A percentile compares a stretch with the other conserved stretches of the same genome.
Conservation (phyloP, 1,140 invertebrate species). For the Dysdera silvatica region DNA sequence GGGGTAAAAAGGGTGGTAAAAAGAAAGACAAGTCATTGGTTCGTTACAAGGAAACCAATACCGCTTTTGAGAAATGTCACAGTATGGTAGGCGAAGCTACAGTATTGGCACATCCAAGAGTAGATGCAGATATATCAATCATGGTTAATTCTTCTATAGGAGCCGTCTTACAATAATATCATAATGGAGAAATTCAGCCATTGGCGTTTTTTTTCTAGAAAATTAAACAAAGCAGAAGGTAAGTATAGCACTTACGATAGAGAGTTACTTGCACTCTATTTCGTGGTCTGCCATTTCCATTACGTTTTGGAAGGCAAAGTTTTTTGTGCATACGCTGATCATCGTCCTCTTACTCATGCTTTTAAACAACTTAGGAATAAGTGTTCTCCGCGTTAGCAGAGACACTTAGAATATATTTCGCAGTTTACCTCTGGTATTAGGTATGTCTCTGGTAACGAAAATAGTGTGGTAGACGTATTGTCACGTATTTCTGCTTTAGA, state of each 20-base stretch:
- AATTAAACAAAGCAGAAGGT: constrained; percentile 20
- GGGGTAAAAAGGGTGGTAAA: no score
- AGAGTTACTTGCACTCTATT: constrained; percentile 36
- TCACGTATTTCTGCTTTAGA: background rate
- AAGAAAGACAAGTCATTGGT: background rate
- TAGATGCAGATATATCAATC: background rate
- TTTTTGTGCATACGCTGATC: constrained; percentile 37
- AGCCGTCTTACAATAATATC: constrained; percentile 17
- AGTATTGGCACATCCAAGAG: constrained; percentile 32
- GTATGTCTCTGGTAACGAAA: constrained; percentile 40
- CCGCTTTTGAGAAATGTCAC: background rate
- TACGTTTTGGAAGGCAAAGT: constrained; percentile 37
- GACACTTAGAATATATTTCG: constrained; percentile 41
- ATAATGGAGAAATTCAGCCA: background rate
- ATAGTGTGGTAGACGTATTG: constrained; percentile 28
- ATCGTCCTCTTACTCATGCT: constrained; percentile 36
- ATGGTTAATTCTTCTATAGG: constrained; percentile 14
- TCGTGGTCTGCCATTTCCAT: constrained; percentile 35
- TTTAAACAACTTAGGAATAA: constrained; percentile 8
- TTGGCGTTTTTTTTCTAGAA: constrained; percentile 25
- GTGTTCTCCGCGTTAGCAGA: background rate
- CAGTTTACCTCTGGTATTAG: constrained; percentile 41
- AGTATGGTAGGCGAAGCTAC: background rate
- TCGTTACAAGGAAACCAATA: background rate
- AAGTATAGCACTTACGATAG: constrained; percentile 32